A percentile compares a stretch with the other conserved stretches of the same genome.
These are phyloP conservation scores for Fopius arisanus DNA, from an alignment of 1,140 invertebrate species.

Conservation along the genomic window DNA sequence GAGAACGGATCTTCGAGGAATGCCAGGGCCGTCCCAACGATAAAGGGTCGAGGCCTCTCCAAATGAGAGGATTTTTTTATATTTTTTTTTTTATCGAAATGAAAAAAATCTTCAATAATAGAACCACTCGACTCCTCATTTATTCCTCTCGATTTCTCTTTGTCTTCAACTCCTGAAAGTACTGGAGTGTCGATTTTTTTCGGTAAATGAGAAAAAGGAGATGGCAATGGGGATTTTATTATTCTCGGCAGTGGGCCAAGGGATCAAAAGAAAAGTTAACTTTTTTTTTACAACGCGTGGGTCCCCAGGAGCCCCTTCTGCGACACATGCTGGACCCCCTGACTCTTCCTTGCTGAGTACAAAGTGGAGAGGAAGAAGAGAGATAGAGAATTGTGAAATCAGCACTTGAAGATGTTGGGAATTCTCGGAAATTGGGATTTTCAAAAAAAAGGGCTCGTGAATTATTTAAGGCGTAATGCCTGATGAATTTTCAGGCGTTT, in stretches of 20 bases:
- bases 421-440: background rate
- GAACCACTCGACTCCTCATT: background rate
- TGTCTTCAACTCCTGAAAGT: background rate
- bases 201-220: background rate
- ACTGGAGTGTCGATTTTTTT: background rate
- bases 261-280: conserved; percentile 3
- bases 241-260: background rate
- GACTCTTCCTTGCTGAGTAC: background rate
- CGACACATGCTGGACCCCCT: conserved; percentile 4
- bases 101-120: background rate
- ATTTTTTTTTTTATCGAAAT: background rate
- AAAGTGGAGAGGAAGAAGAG: background rate
- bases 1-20: conserved; percentile 35
- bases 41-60: conserved; percentile 9
- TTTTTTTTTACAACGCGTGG: background rate
- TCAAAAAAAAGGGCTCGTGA: background rate
- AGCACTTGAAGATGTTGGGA: background rate
- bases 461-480: background rate
- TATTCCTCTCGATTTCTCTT: background rate
- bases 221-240: background rate
- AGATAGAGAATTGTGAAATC: background rate
- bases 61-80: background rate
- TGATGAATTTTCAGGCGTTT: background rate
- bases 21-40: conserved; percentile 25
- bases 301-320: background rate